phyloP scores from a whole-genome alignment of 2,797 vertebrate species.

The Lepidocolaptes lacrymiger region DNA sequence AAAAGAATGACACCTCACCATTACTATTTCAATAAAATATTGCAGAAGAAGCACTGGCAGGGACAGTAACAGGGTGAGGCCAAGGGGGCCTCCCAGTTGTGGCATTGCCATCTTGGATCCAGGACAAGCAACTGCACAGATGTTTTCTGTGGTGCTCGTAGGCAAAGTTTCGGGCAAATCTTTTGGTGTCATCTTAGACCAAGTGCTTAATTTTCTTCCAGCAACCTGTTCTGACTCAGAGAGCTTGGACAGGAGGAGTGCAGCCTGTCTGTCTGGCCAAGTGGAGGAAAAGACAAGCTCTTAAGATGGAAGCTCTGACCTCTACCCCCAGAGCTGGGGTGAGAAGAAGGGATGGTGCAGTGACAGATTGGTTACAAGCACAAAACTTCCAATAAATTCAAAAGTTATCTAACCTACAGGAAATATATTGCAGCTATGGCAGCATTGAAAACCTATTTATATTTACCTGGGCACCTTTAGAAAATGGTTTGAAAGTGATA shows the following conservation, averaged over 20 bases:
- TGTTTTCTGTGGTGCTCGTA: fast-evolving
- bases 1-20: neutral
- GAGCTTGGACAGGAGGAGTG: neutral
- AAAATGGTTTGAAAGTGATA: neutral
- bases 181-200: neutral
- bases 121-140: fast-evolving
- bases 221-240: neutral
- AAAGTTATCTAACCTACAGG: neutral
- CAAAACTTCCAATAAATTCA: neutral
- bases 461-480: neutral
- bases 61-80: neutral
- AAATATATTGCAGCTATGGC: neutral
- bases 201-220: neutral
- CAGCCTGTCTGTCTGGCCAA: neutral
- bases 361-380: neutral
- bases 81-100: neutral
- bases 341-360: neutral
- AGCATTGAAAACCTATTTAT: neutral
- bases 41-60: neutral
- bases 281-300: neutral
- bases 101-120: neutral
- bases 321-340: neutral
- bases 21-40: neutral
- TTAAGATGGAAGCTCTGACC: neutral
- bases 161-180: neutral